Conservation (phyloP, 2,797 vertebrate genomes). For the Cygnus olor region DNA sequence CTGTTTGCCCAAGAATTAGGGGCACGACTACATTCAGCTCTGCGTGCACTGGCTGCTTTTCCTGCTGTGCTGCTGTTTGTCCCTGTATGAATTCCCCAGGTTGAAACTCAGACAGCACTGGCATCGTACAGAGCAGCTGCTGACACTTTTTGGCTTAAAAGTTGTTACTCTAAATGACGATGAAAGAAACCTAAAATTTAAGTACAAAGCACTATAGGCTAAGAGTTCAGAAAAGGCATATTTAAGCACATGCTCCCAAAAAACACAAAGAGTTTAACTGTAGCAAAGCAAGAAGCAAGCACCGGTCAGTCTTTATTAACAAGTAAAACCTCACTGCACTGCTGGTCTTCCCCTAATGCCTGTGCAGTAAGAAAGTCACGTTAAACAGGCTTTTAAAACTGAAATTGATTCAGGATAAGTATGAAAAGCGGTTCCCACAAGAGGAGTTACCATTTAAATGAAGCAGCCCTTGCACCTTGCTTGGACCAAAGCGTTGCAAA, state of each 20-base stretch:
- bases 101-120: rapidly evolving
- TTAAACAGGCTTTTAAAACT: background rate
- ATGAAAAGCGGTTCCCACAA: background rate
- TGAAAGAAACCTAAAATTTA: background rate
- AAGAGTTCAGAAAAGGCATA: background rate
- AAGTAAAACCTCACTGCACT: background rate
- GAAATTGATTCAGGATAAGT: rapidly evolving
- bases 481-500: background rate
- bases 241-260: background rate
- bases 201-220: background rate
- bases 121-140: rapidly evolving
- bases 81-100: rapidly evolving
- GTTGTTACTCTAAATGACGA: rapidly evolving
- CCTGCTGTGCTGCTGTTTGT: background rate
- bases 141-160: background rate
- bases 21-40: rapidly evolving
- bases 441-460: rapidly evolving
- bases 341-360: background rate
- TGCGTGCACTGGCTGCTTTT: rapidly evolving
- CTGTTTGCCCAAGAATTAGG: rapidly evolving
- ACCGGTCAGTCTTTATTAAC: background rate
- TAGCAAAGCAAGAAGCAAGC: background rate
- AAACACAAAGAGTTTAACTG: background rate
- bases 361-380: background rate
- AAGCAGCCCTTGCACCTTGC: background rate